Evolutionary conservation across 2,113 vertebrate genomes (phyloP).

Genomic region (Chaetura pelagica): DNA sequence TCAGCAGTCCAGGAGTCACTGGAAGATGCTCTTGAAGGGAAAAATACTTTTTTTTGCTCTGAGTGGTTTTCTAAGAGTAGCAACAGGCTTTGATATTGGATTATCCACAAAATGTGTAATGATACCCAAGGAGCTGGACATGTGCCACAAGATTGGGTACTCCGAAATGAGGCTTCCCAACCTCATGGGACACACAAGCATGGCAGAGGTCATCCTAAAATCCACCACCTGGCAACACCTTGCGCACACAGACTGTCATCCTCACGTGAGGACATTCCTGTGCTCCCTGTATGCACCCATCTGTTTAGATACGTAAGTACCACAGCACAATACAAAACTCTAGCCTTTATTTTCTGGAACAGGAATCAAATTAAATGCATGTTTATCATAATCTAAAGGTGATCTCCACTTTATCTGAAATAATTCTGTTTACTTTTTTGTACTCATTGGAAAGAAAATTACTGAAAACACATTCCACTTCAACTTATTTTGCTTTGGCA

Average conservation of each 20-base stretch:
- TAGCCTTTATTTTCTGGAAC: not conserved
- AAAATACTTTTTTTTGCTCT: slow-evolving; percentile 1
- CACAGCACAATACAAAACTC: not conserved
- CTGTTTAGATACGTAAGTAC: slow-evolving; percentile 90
- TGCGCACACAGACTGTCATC: slow-evolving; percentile 83
- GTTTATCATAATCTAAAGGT: not conserved
- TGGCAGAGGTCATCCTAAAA: slow-evolving; percentile 82
- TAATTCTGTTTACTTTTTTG: not conserved
- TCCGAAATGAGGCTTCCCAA: slow-evolving; percentile 91
- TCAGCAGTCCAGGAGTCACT: not conserved
- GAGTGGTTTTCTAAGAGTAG: not conserved
- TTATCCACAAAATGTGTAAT: slow-evolving; percentile 87
- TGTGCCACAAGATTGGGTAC: slow-evolving; percentile 86
- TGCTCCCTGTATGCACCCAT: slow-evolving; percentile 88
- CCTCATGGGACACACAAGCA: slow-evolving; percentile 86
- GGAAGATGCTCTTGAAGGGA: slow-evolving; percentile 44
- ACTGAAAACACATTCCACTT: not conserved
- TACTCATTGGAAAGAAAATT: not conserved
- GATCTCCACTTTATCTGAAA: not conserved
- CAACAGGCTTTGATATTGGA: slow-evolving; percentile 82
- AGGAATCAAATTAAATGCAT: not conserved
- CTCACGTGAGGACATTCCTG: slow-evolving; percentile 84
- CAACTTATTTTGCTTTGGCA: not conserved
- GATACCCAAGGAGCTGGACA: slow-evolving; percentile 84
- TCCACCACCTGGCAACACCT: slow-evolving; percentile 85